Conservation (phyloP, 1,140 invertebrate species). For the Drosophila bifasciata region DNA sequence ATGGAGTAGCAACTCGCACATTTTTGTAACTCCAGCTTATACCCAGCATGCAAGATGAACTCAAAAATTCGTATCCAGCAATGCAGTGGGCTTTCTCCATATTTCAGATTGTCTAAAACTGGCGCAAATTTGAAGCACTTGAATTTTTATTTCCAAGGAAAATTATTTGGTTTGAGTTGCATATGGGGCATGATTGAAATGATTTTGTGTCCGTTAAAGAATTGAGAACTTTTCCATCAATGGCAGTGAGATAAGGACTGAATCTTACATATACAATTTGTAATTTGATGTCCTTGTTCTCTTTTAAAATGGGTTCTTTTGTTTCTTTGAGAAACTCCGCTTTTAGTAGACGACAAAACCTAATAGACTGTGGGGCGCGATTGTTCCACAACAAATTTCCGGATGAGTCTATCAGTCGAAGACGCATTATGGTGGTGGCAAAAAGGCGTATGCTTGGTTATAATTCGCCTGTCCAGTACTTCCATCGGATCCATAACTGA, state of each 20-base stretch:
- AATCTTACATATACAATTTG: slow-evolving; percentile 1
- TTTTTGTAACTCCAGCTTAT: too few relatives aligned
- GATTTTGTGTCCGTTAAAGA: slow-evolving; percentile 9
- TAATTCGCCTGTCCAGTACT: too few relatives aligned
- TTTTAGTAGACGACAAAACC: background rate
- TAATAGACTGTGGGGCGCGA: background rate
- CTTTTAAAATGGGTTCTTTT: background rate
- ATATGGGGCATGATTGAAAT: slow-evolving; percentile 15
- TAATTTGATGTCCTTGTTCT: background rate
- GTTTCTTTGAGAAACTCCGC: background rate
- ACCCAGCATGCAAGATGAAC: too few relatives aligned
- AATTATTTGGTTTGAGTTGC: slow-evolving; percentile 7
- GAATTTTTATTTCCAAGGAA: slow-evolving; percentile 18
- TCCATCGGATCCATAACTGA: too few relatives aligned
- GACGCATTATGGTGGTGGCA: too few relatives aligned
- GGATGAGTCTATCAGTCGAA: background rate
- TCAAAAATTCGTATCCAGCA: too few relatives aligned
- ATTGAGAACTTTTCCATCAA: slow-evolving; percentile 18
- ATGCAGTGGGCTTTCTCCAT: slow-evolving; percentile 5
- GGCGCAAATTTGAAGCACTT: slow-evolving; percentile 12
- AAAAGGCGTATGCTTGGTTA: too few relatives aligned
- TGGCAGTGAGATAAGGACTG: too few relatives aligned
- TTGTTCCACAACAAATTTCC: slow-evolving; percentile 1
- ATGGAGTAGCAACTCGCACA: too few relatives aligned
- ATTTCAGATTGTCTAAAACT: slow-evolving; percentile 13